Evolutionary conservation across 2,888 invertebrate species (phyloP).

Genomic region (Mythimna loreyi): DNA sequence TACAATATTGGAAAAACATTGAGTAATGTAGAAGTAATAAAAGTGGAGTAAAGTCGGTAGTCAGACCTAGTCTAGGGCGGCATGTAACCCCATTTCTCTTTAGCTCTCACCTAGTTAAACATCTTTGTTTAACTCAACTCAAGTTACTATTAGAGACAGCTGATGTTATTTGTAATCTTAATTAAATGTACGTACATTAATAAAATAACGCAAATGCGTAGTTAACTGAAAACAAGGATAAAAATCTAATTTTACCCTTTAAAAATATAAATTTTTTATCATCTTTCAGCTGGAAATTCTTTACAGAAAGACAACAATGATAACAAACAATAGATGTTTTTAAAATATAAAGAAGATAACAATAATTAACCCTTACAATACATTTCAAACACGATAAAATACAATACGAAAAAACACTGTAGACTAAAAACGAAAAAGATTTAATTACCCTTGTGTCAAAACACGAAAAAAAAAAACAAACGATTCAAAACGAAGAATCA

Average conservation of each 20-base stretch:
- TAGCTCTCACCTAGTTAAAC: background rate
- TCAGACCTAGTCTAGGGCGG: background rate
- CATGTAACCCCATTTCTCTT: background rate
- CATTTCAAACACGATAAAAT: background rate
- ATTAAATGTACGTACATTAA: background rate
- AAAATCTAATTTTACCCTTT: background rate
- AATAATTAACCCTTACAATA: background rate
- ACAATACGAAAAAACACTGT: background rate
- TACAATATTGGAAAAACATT: conserved; percentile 22
- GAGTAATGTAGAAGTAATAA: background rate
- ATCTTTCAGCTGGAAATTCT: background rate
- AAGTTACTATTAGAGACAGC: conserved; percentile 13
- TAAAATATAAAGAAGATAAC: background rate
- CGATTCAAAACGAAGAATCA: conserved; percentile 13
- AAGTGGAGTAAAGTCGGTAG: background rate
- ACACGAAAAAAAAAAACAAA: conserved; percentile 41
- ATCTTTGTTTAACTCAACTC: background rate
- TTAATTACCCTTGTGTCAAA: conserved; percentile 12
- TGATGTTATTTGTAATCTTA: background rate
- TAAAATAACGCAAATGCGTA: background rate
- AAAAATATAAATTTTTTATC: background rate
- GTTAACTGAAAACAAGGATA: too few species aligned
- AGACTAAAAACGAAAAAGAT: background rate
- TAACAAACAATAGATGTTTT: background rate
- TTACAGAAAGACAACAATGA: background rate